A percentile compares a stretch with the other conserved stretches of the same genome.
phyloP scores from a whole-genome alignment of 35 echinoderm and acorn worm species.

The Ophioderma brevispina region DNA sequence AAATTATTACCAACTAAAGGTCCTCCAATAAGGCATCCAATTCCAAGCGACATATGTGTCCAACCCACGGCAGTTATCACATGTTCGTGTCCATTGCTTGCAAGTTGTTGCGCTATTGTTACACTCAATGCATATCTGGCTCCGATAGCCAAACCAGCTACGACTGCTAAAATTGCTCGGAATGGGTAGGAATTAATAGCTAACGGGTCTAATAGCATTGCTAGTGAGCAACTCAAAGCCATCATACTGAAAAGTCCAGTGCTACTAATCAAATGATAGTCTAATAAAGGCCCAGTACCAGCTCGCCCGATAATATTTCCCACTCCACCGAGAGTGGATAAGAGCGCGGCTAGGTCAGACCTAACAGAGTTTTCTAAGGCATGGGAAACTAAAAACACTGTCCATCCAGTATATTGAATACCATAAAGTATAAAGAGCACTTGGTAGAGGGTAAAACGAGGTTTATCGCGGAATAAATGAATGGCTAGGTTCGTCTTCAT shows the following conservation, averaged over 20 bases:
- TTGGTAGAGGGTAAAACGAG: background rate
- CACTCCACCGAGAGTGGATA: background rate
- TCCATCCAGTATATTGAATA: background rate
- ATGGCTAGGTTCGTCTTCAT: background rate
- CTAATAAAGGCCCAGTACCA: background rate
- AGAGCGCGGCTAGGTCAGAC: background rate
- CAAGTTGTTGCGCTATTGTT: background rate
- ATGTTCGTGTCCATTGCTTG: background rate
- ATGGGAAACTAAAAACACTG: background rate
- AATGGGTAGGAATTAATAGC: background rate
- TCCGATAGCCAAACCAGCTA: background rate
- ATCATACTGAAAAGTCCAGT: background rate
- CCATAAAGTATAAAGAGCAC: background rate
- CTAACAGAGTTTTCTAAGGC: background rate
- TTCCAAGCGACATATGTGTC: background rate
- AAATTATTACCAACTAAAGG: background rate
- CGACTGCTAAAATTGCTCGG: background rate
- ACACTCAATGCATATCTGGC: background rate
- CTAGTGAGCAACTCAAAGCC: background rate
- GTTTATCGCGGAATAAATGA: background rate
- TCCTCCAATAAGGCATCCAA: background rate
- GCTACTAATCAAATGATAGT: background rate
- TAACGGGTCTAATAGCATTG: background rate
- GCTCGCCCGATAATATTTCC: background rate
- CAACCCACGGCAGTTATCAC: background rate